Evolutionary conservation across 1,140 invertebrate genomes (phyloP).

Genomic region (Magallana gigas): DNA sequence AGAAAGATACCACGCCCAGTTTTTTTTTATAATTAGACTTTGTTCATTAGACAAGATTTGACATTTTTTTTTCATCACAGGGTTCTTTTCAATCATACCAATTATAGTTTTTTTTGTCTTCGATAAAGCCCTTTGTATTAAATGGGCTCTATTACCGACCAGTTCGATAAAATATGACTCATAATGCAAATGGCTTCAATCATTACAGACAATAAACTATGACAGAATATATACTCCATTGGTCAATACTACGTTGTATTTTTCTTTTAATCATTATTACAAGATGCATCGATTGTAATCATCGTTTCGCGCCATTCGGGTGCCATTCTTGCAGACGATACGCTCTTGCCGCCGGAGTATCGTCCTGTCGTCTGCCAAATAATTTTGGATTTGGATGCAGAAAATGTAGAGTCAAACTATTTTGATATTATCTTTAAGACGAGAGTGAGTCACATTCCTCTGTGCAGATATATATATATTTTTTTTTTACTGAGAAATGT

Average conservation of each 20-base stretch:
- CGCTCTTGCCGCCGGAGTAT: neutral
- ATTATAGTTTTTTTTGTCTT: no score
- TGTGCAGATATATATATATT: neutral
- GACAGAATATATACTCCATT: neutral
- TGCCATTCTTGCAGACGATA: slow-evolving; percentile 20
- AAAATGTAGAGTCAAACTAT: neutral
- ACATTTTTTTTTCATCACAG: no score
- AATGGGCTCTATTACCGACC: no score
- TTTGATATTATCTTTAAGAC: neutral
- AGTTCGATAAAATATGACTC: neutral
- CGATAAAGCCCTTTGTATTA: no score
- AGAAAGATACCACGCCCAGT: no score
- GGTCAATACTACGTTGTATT: slow-evolving; percentile 17
- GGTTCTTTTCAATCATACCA: no score
- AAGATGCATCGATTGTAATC: slow-evolving; percentile 5
- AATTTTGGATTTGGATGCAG: slow-evolving; percentile 1
- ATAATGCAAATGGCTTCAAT: slow-evolving; percentile 2
- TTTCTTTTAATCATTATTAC: neutral
- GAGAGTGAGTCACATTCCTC: neutral
- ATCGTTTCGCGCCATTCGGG: neutral
- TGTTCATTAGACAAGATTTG: no score
- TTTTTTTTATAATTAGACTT: no score
- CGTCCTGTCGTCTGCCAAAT: neutral
- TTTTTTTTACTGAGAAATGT: no score
- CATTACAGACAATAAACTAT: neutral